phyloP scores from a whole-genome alignment of 1,140 invertebrate genomes.

The Megalopta genalis region DNA sequence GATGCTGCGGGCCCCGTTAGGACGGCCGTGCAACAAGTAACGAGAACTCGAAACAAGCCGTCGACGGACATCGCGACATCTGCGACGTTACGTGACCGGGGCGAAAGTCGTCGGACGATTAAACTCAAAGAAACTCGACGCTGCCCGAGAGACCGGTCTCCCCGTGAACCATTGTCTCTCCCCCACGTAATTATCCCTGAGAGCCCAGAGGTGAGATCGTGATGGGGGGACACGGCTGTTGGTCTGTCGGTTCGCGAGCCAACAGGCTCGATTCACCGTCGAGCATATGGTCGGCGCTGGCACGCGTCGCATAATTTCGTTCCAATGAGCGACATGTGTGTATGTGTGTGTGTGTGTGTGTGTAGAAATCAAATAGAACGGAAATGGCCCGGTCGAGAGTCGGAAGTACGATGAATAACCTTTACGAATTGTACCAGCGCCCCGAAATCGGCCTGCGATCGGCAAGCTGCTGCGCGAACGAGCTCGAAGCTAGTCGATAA shows the following conservation, averaged over 20 bases:
- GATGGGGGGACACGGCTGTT: background rate
- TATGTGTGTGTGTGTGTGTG: background rate
- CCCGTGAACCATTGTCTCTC: conserved; percentile 26
- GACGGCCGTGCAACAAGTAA: no score
- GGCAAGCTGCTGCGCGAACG: no score
- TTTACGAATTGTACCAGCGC: no score
- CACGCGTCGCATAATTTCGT: conserved; percentile 56
- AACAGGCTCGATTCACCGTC: conserved; percentile 14
- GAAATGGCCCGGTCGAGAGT: conserved; percentile 48
- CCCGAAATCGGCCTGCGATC: no score
- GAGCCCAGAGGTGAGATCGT: background rate
- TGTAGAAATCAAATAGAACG: conserved; percentile 38
- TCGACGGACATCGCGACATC: conserved; percentile 2
- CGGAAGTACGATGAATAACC: conserved; percentile 47
- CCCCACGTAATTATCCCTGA: conserved; percentile 22
- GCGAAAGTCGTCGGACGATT: conserved; percentile 1
- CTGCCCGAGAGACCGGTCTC: background rate
- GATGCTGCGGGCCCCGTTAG: no score
- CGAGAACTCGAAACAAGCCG: no score
- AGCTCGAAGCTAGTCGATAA: no score
- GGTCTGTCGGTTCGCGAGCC: no score
- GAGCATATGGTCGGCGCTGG: conserved; percentile 47
- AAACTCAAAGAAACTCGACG: conserved; percentile 23
- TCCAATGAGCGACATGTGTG: conserved; percentile 12
- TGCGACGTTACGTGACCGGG: conserved; percentile 24